Evolutionary conservation across 2,888 invertebrate genomes (phyloP), one percentile per base, ranked within the genome.

Genomic region (Brachypterus glaber): DNA sequence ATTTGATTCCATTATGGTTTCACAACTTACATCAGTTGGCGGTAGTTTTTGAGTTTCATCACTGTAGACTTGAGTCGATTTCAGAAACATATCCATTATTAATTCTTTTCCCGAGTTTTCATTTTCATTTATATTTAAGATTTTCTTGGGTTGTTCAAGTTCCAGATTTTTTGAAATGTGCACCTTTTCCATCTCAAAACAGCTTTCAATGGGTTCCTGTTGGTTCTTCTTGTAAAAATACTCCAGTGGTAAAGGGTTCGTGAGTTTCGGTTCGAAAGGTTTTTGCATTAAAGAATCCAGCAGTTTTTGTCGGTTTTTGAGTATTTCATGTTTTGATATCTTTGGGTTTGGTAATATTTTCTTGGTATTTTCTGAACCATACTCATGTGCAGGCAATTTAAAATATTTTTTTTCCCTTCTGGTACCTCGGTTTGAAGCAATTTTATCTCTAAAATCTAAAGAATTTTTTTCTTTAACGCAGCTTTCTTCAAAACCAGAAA

Each of bases 81-180:
- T 61, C 33, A 65, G 40, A 47, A 64, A 65, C 54, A 59, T 59
- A 43, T 62, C 55, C 58, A 64, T 53, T 30, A 64, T 59, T 9
- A 63, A 42, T 21, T 55, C 40, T 50, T 63, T 64, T 1, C 63
- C 64, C 39, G 49, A 49, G 14, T 45, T 30, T 50, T 59, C 55
- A 35, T 57, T 51, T 15, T 51, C 47, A 3, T 50, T 51, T 16
- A 51, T 51, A 40, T 47, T 45, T 1, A 50, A 44, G n/a, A 47
- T 26, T 27, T 45, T 37, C 17, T 50, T 44, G 15, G 27, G 40
- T 27, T 34, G 37, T n/a, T n/a, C n/a, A n/a, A n/a, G n/a, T n/a
- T n/a, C n/a, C n/a, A n/a, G n/a, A n/a, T 42, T 43, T 35, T 37
- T 44, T 46, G 27, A 35, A 37, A 41, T 38, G 16, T 11, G 12